A percentile compares a stretch with the other conserved stretches of the same genome.
These are phyloP conservation scores for Leguminivora glycinivorella DNA, from an alignment of 1,140 invertebrate genomes.

Conservation along the genomic window DNA sequence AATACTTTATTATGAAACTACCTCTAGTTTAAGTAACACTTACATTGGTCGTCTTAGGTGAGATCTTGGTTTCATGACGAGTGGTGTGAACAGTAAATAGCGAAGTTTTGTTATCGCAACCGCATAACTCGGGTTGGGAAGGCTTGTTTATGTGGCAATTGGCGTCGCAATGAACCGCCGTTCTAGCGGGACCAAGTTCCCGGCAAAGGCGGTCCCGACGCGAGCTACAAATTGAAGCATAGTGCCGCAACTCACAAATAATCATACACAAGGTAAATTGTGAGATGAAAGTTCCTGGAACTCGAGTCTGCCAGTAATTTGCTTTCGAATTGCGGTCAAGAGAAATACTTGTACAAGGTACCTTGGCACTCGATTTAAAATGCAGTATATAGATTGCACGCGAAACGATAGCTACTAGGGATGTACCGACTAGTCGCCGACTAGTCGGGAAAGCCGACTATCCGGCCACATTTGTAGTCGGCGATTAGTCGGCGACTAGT, in stretches of 20 bases:
- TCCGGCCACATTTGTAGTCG: too few relatives aligned
- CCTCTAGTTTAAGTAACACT: not conserved
- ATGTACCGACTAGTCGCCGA: too few relatives aligned
- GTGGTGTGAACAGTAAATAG: conserved; percentile 51
- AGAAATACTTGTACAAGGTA: conserved; percentile 20
- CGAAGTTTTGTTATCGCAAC: conserved; percentile 57
- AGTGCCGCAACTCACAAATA: conserved; percentile 63
- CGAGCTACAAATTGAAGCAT: conserved; percentile 64
- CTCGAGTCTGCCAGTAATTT: conserved; percentile 56
- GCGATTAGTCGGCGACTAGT: too few relatives aligned
- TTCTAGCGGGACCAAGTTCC: conserved; percentile 52
- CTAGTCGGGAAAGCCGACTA: too few relatives aligned
- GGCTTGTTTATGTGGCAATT: conserved; percentile 72
- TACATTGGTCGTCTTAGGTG: not conserved
- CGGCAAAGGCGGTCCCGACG: conserved; percentile 54
- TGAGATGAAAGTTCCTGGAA: conserved; percentile 55
- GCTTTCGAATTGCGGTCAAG: conserved; percentile 53
- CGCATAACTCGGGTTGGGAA: conserved; percentile 50
- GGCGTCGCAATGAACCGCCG: conserved; percentile 58
- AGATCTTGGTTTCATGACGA: conserved; percentile 40
- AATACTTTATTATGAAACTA: not conserved
- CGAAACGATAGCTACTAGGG: too few relatives aligned
- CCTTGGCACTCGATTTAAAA: too few relatives aligned
- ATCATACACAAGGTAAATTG: conserved; percentile 63
- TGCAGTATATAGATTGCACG: too few relatives aligned